phyloP scores from a whole-genome alignment of 30 jellyfish, hydroid and myxozoan genomes.

The Hydractinia symbiolongicarpus region DNA sequence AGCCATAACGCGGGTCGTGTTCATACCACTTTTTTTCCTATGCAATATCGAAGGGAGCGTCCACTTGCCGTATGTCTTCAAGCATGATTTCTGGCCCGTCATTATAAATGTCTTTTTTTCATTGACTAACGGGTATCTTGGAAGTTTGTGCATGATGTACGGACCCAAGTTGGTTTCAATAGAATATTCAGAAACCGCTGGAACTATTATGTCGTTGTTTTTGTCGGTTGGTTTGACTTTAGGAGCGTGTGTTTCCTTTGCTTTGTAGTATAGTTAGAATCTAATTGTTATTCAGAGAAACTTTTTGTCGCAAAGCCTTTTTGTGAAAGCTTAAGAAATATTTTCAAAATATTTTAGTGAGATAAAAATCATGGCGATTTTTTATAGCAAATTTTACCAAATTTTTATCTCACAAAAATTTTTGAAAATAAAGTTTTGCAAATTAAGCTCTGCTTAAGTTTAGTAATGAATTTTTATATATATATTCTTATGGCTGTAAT shows the following conservation, averaged over 20 bases:
- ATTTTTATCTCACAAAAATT: no score
- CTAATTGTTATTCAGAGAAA: background rate
- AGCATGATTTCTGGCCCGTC: slow-evolving; percentile 80
- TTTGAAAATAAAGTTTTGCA: no score
- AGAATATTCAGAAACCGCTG: slow-evolving; percentile 89
- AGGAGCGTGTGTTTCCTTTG: slow-evolving; percentile 98
- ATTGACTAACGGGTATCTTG: slow-evolving; percentile 76
- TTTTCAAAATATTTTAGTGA: no score
- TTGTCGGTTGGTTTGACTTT: slow-evolving; percentile 73
- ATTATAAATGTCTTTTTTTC: slow-evolving; percentile 55
- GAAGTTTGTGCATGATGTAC: slow-evolving; percentile 97
- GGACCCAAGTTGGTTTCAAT: slow-evolving; percentile 86
- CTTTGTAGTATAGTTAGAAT: slow-evolving; percentile 23
- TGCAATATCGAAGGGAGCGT: slow-evolving; percentile 51
- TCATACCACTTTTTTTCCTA: slow-evolving; percentile 77
- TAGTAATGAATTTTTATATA: no score
- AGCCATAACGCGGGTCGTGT: slow-evolving; percentile 54
- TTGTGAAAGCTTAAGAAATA: no score
- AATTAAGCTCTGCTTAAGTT: no score
- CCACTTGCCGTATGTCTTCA: slow-evolving; percentile 41
- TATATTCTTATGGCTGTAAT: no score
- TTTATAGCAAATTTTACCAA: no score
- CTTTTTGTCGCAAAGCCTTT: no score
- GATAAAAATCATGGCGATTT: no score
- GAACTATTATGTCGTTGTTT: slow-evolving; percentile 89